Evolutionary conservation across 2,797 vertebrate genomes (phyloP), one percentile per base, ranked within the genome.

Genomic region (Enoplosus armatus): DNA sequence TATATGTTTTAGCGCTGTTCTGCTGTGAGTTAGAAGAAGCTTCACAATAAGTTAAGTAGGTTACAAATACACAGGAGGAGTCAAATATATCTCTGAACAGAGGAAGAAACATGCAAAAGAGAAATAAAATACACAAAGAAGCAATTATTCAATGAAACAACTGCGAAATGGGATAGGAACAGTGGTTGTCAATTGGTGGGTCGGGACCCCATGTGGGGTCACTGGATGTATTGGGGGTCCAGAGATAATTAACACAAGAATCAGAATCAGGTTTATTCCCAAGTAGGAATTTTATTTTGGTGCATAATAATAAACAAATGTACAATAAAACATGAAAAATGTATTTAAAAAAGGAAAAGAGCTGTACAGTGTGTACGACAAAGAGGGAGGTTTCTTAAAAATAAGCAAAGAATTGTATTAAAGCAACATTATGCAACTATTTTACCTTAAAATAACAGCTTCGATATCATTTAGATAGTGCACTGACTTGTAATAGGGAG

Each of bases 21-120:
- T 24, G 50, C 54, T 58, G 31, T 8, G 63, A 63, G 56, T 50
- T 43, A 3, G 20, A 12, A 45, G 59, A 6, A n/a, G 61, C 15
- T 20, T 79, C 29, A 73, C 37, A 58, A 6, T 39, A 63, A 53
- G 59, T 75, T 31, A 83, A 70, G 68, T 83, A 74, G 72, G 66
- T 77, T 85, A 79, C 8, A 75, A 63, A 76, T 50, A 79, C 80
- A 77, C 80, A 61, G 27, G 51, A 76, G 74, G 6, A 75, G 67
- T 71, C 18, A 41, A 20, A 67, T 51, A 41, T 45, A 77, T 26
- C 61, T 65, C 45, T 29, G 10, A 65, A 56, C n/a, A 2, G 35
- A 60, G 35, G 56, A 63, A 70, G 18, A 69, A 61, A 65, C 3
- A 67, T 54, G 2, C 27, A 8, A 48, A 35, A 56, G 7, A 53